Evolutionary conservation across 2,113 vertebrate genomes (phyloP).

Genomic region (Mormyrus iriodes): DNA sequence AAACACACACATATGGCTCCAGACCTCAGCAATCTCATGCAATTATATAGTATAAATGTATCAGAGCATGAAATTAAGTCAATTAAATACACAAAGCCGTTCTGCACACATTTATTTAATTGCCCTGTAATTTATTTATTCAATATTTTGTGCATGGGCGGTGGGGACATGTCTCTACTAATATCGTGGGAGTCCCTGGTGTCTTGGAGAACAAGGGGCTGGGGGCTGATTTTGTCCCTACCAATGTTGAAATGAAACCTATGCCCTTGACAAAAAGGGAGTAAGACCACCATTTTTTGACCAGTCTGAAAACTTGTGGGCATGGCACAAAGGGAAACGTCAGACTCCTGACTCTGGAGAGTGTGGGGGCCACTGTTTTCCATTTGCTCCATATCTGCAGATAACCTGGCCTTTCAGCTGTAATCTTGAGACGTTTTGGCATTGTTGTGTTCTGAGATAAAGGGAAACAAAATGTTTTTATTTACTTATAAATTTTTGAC

Average conservation of each 20-base stretch:
- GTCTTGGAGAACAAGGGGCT: neutral
- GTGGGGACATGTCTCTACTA: neutral
- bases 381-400: neutral
- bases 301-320: neutral
- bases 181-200: neutral
- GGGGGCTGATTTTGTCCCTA: neutral
- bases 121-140: neutral
- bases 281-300: neutral
- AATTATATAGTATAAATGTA: neutral
- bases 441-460: neutral
- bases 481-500: neutral
- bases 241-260: neutral
- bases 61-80: neutral
- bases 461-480: neutral
- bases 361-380: neutral
- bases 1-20: neutral
- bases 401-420: neutral
- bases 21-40: neutral
- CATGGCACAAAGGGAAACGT: neutral
- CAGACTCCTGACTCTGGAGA: neutral
- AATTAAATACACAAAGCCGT: neutral
- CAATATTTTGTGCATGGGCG: neutral
- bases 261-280: neutral
- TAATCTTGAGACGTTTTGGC: neutral
- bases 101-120: neutral